Conservation (phyloP, 2,888 invertebrate genomes). For the Dynastes maya region DNA sequence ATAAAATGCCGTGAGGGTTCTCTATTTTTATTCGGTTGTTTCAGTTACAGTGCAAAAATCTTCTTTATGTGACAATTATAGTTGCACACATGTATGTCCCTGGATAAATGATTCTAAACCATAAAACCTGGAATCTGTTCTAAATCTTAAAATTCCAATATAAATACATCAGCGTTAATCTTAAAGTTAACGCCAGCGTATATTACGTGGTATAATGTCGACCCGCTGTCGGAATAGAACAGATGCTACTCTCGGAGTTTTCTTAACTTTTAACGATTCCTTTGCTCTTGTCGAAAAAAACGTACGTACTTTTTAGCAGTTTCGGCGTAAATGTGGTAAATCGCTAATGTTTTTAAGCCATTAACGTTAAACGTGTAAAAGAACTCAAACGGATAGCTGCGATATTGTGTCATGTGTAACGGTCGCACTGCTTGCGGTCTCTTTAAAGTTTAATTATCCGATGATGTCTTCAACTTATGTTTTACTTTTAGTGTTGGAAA, state of each 20-base stretch:
- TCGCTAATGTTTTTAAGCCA: slow-evolving; percentile 3
- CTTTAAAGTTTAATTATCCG: not conserved
- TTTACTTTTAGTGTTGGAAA: not conserved
- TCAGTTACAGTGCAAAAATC: no score
- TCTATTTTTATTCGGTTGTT: no score
- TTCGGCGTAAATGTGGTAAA: not conserved
- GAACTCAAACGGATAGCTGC: not conserved
- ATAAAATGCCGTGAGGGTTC: no score
- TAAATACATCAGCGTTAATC: not conserved
- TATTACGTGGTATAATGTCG: not conserved
- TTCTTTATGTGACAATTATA: no score
- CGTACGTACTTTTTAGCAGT: not conserved
- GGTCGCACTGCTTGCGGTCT: not conserved
- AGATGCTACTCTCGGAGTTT: not conserved
- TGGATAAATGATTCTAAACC: no score
- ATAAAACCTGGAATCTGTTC: not conserved
- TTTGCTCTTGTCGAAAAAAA: not conserved
- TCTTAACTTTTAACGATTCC: not conserved
- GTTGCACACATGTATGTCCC: no score
- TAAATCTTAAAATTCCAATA: not conserved
- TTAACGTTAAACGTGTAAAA: not conserved
- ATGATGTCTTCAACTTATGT: not conserved
- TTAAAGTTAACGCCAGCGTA: no score
- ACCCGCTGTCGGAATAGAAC: not conserved
- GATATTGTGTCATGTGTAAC: not conserved